Percentiles rank a stretch among this genome's conserved stretches.
These are phyloP conservation scores for Eupithecia insigniata DNA, from an alignment of 2,888 invertebrate species.

Conservation along the genomic window DNA sequence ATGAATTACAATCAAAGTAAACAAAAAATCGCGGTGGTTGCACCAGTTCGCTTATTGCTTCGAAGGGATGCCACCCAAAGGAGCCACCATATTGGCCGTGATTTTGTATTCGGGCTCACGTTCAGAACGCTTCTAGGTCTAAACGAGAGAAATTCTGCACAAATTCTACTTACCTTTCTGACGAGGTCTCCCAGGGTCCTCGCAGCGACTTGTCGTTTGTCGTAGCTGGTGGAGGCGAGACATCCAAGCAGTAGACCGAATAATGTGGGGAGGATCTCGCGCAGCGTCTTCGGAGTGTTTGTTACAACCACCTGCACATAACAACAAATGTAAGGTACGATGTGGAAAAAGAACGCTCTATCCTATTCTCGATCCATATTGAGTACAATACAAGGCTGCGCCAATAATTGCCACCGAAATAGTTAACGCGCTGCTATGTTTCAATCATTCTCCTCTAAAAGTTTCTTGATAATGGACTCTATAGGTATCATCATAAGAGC, in stretches of 20 bases:
- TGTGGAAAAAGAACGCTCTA: neutral
- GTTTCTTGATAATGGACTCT: conserved; percentile 88
- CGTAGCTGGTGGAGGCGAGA: conserved; percentile 97
- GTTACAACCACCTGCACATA: conserved; percentile 92
- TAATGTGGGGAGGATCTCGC: conserved; percentile 97
- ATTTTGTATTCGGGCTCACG: neutral
- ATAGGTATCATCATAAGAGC: conserved; percentile 85
- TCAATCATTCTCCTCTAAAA: too few relatives aligned
- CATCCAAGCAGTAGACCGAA: conserved; percentile 96
- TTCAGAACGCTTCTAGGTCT: neutral
- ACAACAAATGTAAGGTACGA: neutral
- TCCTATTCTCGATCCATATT: conserved; percentile 92
- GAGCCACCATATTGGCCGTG: neutral
- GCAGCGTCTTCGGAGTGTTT: conserved; percentile 97
- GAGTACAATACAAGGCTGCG: conserved; percentile 93
- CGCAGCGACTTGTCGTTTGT: conserved; percentile 98
- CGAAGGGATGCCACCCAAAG: neutral
- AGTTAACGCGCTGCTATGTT: too few relatives aligned
- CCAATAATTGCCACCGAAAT: too few relatives aligned
- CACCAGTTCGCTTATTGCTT: neutral
- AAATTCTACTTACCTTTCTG: conserved; percentile 85
- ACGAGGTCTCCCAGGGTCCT: conserved; percentile 98
- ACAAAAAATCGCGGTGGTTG: neutral
- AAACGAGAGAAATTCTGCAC: neutral
- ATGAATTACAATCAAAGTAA: neutral